These are phyloP conservation scores for Dryobotodes eremita DNA, from an alignment of 2,888 invertebrate genomes.

Conservation along the genomic window DNA sequence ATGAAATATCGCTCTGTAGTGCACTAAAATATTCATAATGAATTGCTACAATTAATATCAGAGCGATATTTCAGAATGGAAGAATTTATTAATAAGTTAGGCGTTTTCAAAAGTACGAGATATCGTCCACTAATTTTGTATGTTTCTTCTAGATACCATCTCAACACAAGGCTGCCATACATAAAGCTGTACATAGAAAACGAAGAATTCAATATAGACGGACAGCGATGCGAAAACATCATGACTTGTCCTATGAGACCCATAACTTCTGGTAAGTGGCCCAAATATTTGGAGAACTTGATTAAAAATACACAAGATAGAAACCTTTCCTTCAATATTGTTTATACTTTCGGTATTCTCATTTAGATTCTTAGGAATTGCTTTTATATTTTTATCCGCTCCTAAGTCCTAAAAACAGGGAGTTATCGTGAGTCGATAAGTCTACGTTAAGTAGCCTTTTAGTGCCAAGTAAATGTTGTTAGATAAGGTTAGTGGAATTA, in stretches of 20 bases:
- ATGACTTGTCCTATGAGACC: conserved; percentile 98
- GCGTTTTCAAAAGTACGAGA: background rate
- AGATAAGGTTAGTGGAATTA: conserved; percentile 30
- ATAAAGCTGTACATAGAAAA: conserved; percentile 98
- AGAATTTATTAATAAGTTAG: background rate
- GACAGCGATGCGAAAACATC: conserved; percentile 97
- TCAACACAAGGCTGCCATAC: conserved; percentile 96
- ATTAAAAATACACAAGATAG: conserved; percentile 50
- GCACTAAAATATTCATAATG: background rate
- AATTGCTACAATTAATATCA: background rate
- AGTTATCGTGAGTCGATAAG: conserved; percentile 36
- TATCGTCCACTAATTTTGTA: background rate
- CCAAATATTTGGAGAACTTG: conserved; percentile 49
- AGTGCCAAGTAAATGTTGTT: conserved; percentile 41
- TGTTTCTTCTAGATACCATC: conserved; percentile 92
- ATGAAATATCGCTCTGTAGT: background rate
- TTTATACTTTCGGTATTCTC: conserved; percentile 27
- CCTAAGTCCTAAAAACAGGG: background rate
- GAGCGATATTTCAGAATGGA: too few relatives aligned
- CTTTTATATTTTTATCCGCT: conserved; percentile 36
- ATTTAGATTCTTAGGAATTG: conserved; percentile 28
- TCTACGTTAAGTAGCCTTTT: conserved; percentile 42
- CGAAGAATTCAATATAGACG: conserved; percentile 98
- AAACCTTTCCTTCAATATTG: conserved; percentile 10
- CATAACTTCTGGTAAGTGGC: conserved; percentile 93